These are phyloP conservation scores for Mus spicilegus DNA, from an alignment of 2,113 vertebrate species.

Conservation along the genomic window DNA sequence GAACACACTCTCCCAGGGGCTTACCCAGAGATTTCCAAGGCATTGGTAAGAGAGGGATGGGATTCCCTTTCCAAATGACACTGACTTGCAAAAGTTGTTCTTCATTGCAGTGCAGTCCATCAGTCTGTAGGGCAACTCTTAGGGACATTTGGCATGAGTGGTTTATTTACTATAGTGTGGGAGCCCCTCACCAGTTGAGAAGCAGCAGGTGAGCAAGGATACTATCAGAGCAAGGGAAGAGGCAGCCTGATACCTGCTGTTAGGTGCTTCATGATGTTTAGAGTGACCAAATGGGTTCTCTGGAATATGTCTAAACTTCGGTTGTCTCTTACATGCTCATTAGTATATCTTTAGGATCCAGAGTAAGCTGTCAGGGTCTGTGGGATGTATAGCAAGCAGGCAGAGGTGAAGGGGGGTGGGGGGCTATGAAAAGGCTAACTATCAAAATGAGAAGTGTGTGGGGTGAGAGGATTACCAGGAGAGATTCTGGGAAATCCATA, in stretches of 20 bases:
- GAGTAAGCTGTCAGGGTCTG: neutral
- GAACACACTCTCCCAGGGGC: neutral
- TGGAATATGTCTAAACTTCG: neutral
- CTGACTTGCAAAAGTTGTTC: neutral
- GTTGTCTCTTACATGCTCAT: neutral
- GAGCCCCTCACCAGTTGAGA: neutral
- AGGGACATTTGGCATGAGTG: neutral
- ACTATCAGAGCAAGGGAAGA: neutral
- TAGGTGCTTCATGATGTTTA: neutral
- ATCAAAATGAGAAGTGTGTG: neutral
- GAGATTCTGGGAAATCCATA: neutral
- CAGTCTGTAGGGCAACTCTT: neutral
- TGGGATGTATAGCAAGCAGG: neutral
- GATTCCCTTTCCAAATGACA: fast-evolving
- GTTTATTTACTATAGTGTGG: neutral
- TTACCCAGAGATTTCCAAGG: neutral
- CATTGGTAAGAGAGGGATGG: neutral
- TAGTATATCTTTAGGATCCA: neutral
- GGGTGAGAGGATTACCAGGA: neutral
- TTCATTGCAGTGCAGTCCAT: neutral
- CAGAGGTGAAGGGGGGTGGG: neutral
- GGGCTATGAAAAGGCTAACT: neutral
- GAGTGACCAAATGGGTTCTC: fast-evolving
- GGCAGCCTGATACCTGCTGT: neutral
- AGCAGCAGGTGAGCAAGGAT: neutral